These are phyloP conservation scores for Paramuricea clavata DNA, from an alignment of 92 coral and sea anemone genomes.

Conservation along the genomic window DNA sequence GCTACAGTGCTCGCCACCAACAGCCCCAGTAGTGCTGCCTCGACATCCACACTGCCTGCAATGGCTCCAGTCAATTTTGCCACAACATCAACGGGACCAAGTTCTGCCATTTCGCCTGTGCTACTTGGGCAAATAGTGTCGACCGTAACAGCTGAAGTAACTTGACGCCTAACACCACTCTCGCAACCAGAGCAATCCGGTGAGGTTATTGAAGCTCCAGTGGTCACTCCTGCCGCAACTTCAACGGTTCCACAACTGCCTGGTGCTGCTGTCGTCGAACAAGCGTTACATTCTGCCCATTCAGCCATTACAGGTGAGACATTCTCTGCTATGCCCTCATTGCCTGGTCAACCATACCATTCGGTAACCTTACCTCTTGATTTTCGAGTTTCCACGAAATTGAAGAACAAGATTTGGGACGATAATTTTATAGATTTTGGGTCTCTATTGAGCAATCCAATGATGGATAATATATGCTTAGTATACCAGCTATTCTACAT, in stretches of 20 bases:
- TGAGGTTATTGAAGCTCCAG: neutral
- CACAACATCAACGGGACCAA: neutral
- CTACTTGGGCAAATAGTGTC: neutral
- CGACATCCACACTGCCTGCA: neutral
- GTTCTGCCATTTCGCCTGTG: too few species aligned
- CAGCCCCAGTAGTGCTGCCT: too few species aligned
- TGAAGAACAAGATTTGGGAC: conserved; percentile 66
- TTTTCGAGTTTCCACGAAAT: conserved; percentile 50
- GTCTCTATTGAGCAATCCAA: conserved; percentile 45
- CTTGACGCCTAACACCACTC: neutral
- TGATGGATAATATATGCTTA: conserved; percentile 34
- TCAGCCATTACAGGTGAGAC: neutral
- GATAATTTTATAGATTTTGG: conserved; percentile 72
- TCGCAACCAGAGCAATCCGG: neutral
- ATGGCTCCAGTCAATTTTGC: neutral
- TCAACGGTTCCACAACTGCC: neutral
- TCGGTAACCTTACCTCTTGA: conserved; percentile 54
- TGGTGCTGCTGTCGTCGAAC: neutral
- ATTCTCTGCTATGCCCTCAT: neutral
- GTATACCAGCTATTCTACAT: conserved; percentile 56
- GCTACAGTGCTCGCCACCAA: too few species aligned
- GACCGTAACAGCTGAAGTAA: conserved; percentile 1
- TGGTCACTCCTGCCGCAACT: neutral
- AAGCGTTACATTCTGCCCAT: conserved; percentile 6
- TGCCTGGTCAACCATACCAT: neutral